phyloP scores from a whole-genome alignment of 2,888 invertebrate genomes.

The Heliconius cydno region DNA sequence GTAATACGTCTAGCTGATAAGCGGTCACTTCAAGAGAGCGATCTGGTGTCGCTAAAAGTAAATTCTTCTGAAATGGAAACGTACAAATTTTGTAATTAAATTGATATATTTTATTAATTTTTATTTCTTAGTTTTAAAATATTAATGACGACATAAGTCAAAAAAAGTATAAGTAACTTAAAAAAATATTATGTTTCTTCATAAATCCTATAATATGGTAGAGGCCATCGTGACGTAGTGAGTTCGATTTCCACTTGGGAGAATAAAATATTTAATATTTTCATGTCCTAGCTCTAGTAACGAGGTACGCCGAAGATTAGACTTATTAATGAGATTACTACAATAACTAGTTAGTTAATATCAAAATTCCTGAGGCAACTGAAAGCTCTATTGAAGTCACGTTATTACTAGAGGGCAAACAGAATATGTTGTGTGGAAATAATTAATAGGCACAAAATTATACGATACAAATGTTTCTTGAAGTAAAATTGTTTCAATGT shows the following conservation, averaged over 20 bases:
- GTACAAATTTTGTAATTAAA: constrained; percentile 23
- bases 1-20: constrained; percentile 31
- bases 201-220: no score
- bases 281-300: no score
- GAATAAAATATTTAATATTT: no score
- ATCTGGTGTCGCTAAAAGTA: not conserved
- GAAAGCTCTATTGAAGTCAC: constrained; percentile 19
- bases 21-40: constrained; percentile 25
- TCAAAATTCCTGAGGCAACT: constrained; percentile 16
- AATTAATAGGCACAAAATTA: not conserved
- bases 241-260: no score
- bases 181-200: no score
- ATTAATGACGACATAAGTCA: not conserved
- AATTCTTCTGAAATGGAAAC: constrained; percentile 3
- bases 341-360: constrained; percentile 11
- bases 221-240: no score
- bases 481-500: not conserved
- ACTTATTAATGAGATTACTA: no score
- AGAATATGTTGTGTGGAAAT: not conserved
- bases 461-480: not conserved
- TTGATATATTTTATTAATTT: not conserved
- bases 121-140: not conserved
- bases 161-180: no score
- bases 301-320: no score
- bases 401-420: constrained; percentile 8